Evolutionary conservation across 64 coral and sea anemone species (phyloP), one percentile per base, ranked within the genome.

Genomic region (Montipora cactus): DNA sequence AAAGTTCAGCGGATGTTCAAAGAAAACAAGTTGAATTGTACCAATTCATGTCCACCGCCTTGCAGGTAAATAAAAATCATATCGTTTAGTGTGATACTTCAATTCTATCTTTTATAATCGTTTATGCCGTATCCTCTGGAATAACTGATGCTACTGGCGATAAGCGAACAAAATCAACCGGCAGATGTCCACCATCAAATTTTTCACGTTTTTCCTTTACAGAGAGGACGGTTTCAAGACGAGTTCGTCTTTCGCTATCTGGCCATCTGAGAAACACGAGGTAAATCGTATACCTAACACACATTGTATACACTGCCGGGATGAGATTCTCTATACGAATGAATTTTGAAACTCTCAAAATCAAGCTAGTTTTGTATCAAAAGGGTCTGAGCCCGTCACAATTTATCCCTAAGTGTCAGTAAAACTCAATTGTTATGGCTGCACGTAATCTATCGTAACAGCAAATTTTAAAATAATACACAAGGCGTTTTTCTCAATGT

Each of bases 1-100:
- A 53, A 72, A 18, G 59, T 93, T 10, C 92, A 93, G 59, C 3
- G 25, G 61, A 19, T 80, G 58, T 93, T 78, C 61, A 85, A 80
- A 72, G 64, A 88, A 50, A 93, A 93, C 68, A 93, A 88, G 73
- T 51, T 93, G 8, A 87, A 87, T 10, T 93, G 92, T 47, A 79
- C 92, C 4, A 49, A 18, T 23, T 88, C 85, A 20, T 93, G 92
- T 81, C 84, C 83, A 47, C 92, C 92, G 7, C 92, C 92, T 2
- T 93, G 92, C 84, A 93, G 52, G 92, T 93, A 50, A 83, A 46
- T 64, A 64, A 64, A 14, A 64, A 1, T 11, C 9, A 64, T 16
- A 64, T 64, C 9, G 14, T 64, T 64, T 12, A 64, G 14, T 14
- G 14, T 64, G 61, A 55, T 14, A 57, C 9, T 64, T 64, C 14